These are phyloP conservation scores for Germaria angustata DNA, from an alignment of 2,888 invertebrate species.

Conservation along the genomic window DNA sequence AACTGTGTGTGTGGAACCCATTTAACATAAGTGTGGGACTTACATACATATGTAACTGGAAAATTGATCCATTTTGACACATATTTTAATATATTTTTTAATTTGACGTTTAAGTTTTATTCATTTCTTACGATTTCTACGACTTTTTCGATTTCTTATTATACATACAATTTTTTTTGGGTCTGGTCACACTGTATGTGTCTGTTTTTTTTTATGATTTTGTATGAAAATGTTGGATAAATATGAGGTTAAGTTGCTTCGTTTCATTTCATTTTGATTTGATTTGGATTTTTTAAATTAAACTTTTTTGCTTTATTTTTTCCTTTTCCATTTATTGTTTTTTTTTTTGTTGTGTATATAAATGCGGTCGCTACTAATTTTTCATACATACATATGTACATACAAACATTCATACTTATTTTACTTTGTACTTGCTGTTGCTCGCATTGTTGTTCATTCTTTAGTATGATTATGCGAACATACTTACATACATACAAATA, in stretches of 20 bases:
- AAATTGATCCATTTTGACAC: no score
- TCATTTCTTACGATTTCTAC: no score
- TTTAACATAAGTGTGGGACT: no score
- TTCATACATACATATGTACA: not conserved
- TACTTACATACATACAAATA: not conserved
- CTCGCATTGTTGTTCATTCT: slow-evolving; percentile 58
- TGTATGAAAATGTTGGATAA: slow-evolving; percentile 75
- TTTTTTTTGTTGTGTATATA: slow-evolving; percentile 63
- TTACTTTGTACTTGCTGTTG: slow-evolving; percentile 1
- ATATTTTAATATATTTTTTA: no score
- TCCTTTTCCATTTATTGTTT: slow-evolving; percentile 55
- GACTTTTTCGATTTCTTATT: no score
- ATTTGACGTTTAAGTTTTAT: no score
- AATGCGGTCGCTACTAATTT: slow-evolving; percentile 68
- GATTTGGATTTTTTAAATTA: slow-evolving; percentile 52
- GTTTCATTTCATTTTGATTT: slow-evolving; percentile 72
- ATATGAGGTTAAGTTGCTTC: slow-evolving; percentile 79
- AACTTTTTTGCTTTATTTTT: slow-evolving; percentile 27
- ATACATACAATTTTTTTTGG: no score
- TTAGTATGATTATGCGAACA: not conserved
- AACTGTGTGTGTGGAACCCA: no score
- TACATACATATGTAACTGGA: no score
- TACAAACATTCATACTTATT: not conserved
- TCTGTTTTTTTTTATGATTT: slow-evolving; percentile 17
- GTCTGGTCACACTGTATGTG: slow-evolving; percentile 9